Base-by-base conservation (phyloP, 2,113 vertebrate species). In the Paramormyrops kingsleyae region DNA sequence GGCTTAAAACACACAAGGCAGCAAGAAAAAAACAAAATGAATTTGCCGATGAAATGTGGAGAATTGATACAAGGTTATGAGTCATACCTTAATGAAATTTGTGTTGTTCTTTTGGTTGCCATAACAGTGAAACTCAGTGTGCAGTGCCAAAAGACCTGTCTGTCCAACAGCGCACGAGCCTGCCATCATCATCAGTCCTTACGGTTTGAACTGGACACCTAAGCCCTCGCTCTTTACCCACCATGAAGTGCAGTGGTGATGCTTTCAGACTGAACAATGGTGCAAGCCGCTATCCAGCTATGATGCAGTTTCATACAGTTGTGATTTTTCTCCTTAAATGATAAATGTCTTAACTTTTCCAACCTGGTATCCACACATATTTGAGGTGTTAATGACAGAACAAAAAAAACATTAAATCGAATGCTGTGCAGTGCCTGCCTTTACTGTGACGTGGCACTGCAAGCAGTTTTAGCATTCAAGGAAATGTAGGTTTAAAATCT, bases 91-190 rank as follows among this genome's bases (percentile, higher is more conserved):
- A 39, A 80, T 83, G 47, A 87, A 27, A 17, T 19, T 15, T 1
- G 31, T 53, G 27, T 53, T 31, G 50, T 39, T 52, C 31, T 13
- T n/a, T 27, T 39, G 8, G 66, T 88, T 62, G 62, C 66, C 62
- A 53, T 52, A 53, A 80, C 46, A 52, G 50, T 24, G 39, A 50
- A 13, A 47, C 62, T 50, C 13, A 46, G 80, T 21, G 8, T 39
- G 24, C 80, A 62, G 77, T 62, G 77, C 89, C 80, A 59, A 85
- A 83, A 83, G 88, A 83, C 50, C 53, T 8, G 50, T 19, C 70
- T 42, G 12, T 46, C 83, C 35, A 56, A 39, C 31, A 4, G 85
- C n/a, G 4, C 49, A 46, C 4, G 5, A 89, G 74, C 52, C 35
- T n/a, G 42, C 6, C 24, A 5, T 44, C 53, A 24, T 70, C 31